phyloP scores from a whole-genome alignment of 2,888 invertebrate genomes.

The Patella depressa region DNA sequence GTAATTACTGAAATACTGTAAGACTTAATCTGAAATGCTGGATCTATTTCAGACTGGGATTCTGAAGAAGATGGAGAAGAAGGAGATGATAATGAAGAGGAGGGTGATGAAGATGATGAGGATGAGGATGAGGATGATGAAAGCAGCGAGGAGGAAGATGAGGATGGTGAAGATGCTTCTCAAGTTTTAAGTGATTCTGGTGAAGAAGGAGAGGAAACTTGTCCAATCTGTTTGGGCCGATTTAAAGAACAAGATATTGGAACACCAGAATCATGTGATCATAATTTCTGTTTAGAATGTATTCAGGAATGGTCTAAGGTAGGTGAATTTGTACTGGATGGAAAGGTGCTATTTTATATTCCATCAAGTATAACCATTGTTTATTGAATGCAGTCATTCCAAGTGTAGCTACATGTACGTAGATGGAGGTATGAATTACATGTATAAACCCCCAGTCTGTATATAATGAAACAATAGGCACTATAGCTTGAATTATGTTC shows the following conservation, averaged over 20 bases:
- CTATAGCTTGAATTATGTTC: too few species aligned
- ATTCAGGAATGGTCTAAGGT: slow-evolving; percentile 92
- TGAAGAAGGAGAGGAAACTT: slow-evolving; percentile 70
- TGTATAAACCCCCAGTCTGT: too few species aligned
- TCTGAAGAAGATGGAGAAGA: not conserved
- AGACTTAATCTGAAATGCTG: too few species aligned
- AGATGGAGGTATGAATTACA: too few species aligned
- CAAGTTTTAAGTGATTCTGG: slow-evolving; percentile 44
- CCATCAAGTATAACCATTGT: too few species aligned
- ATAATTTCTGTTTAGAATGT: slow-evolving; percentile 90
- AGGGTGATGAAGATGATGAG: not conserved
- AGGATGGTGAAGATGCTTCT: slow-evolving; percentile 32
- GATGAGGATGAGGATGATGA: not conserved
- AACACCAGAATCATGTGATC: slow-evolving; percentile 88
- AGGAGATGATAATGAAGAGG: not conserved
- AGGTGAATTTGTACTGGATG: slow-evolving; percentile 29
- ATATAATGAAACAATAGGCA: too few species aligned
- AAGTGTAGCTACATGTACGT: too few species aligned
- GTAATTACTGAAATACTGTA: too few species aligned
- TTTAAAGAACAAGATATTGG: slow-evolving; percentile 86
- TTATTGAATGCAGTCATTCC: too few species aligned
- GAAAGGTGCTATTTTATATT: too few species aligned
- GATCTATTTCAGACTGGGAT: too few species aligned
- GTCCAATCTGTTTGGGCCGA: slow-evolving; percentile 89
- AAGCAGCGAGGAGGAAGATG: slow-evolving; percentile 27